These are phyloP conservation scores for Heliconius ethilla DNA, from an alignment of 2,888 invertebrate genomes.

Conservation along the genomic window DNA sequence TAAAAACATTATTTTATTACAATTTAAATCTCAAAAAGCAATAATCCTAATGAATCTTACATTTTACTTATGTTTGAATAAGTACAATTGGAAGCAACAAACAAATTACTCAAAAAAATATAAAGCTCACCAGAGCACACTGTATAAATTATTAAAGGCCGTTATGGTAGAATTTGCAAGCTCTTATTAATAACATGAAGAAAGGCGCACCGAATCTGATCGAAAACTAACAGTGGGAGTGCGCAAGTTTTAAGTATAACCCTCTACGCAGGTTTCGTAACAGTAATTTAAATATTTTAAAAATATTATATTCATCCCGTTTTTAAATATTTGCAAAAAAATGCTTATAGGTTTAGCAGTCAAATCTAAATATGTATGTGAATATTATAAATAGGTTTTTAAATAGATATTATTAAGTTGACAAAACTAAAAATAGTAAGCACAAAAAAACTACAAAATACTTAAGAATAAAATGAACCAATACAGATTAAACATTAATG, in stretches of 20 bases:
- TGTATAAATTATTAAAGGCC: slow-evolving; percentile 55
- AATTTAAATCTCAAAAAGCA: too few relatives aligned
- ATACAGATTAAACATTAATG: background rate
- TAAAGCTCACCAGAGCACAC: slow-evolving; percentile 50
- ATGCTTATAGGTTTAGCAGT: too few relatives aligned
- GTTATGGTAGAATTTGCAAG: slow-evolving; percentile 72
- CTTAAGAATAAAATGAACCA: background rate
- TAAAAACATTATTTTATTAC: too few relatives aligned
- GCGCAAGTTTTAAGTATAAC: slow-evolving; percentile 57
- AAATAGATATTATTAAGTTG: too few relatives aligned
- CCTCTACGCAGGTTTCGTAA: slow-evolving; percentile 46
- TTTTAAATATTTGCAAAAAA: background rate
- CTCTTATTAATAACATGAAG: slow-evolving; percentile 79
- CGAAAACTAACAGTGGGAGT: slow-evolving; percentile 73
- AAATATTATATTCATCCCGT: background rate
- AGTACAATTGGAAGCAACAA: background rate
- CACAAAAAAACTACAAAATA: background rate
- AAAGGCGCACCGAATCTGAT: slow-evolving; percentile 76
- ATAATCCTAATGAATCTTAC: too few relatives aligned
- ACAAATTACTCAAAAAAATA: background rate
- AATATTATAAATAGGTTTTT: too few relatives aligned
- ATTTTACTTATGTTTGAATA: too few relatives aligned
- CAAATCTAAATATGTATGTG: too few relatives aligned
- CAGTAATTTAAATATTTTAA: slow-evolving; percentile 12
- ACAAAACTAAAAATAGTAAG: background rate